These are phyloP conservation scores for Dunckerocampus dactyliophorus DNA, from an alignment of 2,113 vertebrate species.

Conservation along the genomic window DNA sequence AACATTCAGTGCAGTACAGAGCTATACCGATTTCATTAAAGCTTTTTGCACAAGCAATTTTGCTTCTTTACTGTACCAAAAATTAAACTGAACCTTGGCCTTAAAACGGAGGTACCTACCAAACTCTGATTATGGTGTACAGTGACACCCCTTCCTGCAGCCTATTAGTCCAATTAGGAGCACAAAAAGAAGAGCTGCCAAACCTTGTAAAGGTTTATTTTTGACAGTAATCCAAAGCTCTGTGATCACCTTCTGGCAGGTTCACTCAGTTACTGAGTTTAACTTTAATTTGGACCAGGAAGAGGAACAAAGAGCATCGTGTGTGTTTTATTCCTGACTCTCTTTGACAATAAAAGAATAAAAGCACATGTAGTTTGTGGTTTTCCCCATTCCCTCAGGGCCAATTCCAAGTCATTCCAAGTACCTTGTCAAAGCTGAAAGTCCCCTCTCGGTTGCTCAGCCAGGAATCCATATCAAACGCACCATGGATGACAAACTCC, in stretches of 20 bases:
- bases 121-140: too few relatives aligned
- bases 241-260: not conserved
- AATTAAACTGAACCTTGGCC: too few relatives aligned
- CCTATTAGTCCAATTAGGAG: not conserved
- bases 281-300: not conserved
- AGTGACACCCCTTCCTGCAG: too few relatives aligned
- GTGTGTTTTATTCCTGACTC: not conserved
- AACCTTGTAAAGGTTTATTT: not conserved
- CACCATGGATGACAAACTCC: slow-evolving; percentile 89
- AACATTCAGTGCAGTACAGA: too few relatives aligned
- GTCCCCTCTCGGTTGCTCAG: slow-evolving; percentile 90
- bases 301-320: too few relatives aligned
- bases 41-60: too few relatives aligned
- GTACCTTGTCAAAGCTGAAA: slow-evolving; percentile 90
- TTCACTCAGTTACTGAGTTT: not conserved
- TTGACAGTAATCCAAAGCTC: slow-evolving; percentile 6
- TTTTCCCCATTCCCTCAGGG: not conserved
- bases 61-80: too few relatives aligned
- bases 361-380: not conserved
- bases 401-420: not conserved
- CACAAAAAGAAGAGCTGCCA: not conserved
- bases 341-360: not conserved
- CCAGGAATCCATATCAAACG: slow-evolving; percentile 91
- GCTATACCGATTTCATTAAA: too few relatives aligned
- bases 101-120: too few relatives aligned